Evolutionary conservation across 1,140 invertebrate genomes (phyloP).

Genomic region (Pantala flavescens): DNA sequence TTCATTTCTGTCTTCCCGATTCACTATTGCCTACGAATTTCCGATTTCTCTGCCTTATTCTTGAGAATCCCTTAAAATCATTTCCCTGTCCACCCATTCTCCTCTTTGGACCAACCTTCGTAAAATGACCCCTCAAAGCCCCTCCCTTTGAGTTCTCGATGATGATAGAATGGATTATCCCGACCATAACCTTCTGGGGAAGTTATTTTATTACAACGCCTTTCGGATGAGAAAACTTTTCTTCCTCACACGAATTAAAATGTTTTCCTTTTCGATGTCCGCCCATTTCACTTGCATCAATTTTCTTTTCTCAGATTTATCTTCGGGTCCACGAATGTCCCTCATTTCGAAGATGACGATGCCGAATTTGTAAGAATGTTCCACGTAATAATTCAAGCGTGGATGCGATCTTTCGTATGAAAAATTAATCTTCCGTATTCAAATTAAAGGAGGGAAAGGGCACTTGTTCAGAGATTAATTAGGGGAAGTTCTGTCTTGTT

Average conservation of each 20-base stretch:
- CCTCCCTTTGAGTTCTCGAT: neutral
- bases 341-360: no score
- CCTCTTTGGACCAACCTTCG: neutral
- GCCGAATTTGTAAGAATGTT: no score
- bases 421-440: no score
- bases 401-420: no score
- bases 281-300: neutral
- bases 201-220: slow-evolving; percentile 1
- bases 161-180: slow-evolving; percentile 2
- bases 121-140: neutral
- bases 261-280: neutral
- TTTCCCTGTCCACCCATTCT: neutral
- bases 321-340: neutral
- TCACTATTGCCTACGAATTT: no score
- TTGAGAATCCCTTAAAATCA: no score
- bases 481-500: no score
- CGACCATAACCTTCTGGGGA: slow-evolving; percentile 3
- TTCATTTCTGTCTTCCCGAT: no score
- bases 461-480: no score
- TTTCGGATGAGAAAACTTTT: neutral
- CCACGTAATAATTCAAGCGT: no score
- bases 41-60: no score
- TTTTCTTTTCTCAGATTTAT: neutral
- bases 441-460: no score
- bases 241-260: neutral